Evolutionary conservation across 2,797 vertebrate species (phyloP).

Genomic region (Mus minutoides): DNA sequence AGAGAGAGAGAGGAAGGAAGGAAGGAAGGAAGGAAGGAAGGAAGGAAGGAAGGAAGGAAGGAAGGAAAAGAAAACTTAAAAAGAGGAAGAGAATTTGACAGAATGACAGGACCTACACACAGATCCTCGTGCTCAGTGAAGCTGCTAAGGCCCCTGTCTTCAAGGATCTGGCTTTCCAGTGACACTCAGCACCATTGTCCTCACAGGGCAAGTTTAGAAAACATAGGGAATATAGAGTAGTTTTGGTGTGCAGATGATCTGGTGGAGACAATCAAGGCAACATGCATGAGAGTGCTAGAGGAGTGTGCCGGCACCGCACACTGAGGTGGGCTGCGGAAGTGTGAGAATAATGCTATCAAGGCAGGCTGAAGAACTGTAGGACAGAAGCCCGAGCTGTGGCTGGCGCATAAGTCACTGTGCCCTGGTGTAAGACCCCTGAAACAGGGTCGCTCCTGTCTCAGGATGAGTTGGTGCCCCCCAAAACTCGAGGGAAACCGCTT

Average conservation of each 20-base stretch:
- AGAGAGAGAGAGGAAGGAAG: no score
- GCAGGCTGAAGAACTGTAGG: not conserved
- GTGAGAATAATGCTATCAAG: not conserved
- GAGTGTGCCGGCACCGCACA: not conserved
- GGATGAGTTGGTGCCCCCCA: no score
- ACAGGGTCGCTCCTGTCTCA: no score
- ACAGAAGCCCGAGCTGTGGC: not conserved
- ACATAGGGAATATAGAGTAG: not conserved
- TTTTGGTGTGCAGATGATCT: constrained; percentile 22
- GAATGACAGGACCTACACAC: constrained; percentile 1
- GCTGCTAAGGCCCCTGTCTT: not conserved
- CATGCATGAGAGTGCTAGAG: not conserved
- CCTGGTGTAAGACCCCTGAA: no score
- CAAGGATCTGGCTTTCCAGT: not conserved
- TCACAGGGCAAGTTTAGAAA: not conserved
- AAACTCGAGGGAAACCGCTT: no score
- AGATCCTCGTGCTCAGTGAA: not conserved
- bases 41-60: no score
- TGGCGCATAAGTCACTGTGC: not conserved
- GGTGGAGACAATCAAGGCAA: constrained; percentile 8
- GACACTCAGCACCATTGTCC: not conserved
- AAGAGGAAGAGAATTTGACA: not conserved
- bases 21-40: not conserved
- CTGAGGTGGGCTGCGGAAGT: not conserved
- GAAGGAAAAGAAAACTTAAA: not conserved